phyloP scores from a whole-genome alignment of 2,888 invertebrate genomes.

The Tenthredo livida region DNA sequence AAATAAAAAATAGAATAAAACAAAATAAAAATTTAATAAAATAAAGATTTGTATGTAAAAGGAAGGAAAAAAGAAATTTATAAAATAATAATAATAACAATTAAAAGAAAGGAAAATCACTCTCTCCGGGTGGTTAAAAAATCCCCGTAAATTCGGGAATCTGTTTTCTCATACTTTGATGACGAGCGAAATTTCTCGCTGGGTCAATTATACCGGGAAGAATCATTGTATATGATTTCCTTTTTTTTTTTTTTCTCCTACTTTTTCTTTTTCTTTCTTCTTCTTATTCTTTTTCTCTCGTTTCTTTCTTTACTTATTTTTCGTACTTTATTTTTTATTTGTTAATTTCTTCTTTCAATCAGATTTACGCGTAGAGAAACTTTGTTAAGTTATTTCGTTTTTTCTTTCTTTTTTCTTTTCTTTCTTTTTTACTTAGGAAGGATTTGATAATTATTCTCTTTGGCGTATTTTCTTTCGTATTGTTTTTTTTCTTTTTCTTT shows the following conservation, averaged over 20 bases:
- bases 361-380: too few species aligned
- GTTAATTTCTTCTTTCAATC: not conserved
- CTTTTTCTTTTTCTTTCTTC: not conserved
- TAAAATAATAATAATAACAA: not conserved
- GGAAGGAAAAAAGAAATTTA: not conserved
- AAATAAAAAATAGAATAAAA: not conserved
- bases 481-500: not conserved
- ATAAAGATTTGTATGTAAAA: too few species aligned
- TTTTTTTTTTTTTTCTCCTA: not conserved
- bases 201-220: constrained; percentile 32
- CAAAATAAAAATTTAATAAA: not conserved
- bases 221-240: constrained; percentile 10
- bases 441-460: constrained; percentile 8
- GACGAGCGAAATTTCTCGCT: not conserved
- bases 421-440: not conserved
- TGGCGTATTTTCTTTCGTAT: constrained; percentile 2
- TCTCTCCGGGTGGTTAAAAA: constrained; percentile 23
- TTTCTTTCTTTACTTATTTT: not conserved
- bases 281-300: not conserved
- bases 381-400: not conserved
- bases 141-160: constrained; percentile 9
- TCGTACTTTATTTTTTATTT: not conserved
- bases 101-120: not conserved
- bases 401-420: not conserved
- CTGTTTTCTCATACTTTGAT: not conserved